phyloP scores from a whole-genome alignment of 2,888 invertebrate genomes.

The Cepaea hortensis region DNA sequence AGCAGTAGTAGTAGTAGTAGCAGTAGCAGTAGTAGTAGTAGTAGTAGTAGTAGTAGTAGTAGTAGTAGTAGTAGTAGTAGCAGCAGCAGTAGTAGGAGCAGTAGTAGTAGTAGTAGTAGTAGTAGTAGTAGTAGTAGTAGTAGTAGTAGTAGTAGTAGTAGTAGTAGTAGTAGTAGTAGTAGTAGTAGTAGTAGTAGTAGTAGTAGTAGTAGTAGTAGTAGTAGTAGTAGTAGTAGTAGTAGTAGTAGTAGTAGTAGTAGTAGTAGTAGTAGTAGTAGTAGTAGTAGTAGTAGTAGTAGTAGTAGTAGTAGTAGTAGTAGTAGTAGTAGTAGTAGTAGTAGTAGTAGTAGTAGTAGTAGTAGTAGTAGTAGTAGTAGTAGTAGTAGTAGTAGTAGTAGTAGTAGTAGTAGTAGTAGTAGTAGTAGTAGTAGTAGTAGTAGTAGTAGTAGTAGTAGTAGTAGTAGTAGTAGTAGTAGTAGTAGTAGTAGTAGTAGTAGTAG shows the following conservation, averaged over 20 bases:
- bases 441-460: slow-evolving; percentile 5
- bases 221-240: slow-evolving; percentile 44
- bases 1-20: slow-evolving; percentile 17
- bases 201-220: slow-evolving; percentile 53
- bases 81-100: neutral
- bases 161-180: slow-evolving; percentile 52
- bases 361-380: slow-evolving; percentile 45
- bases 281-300: slow-evolving; percentile 48
- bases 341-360: slow-evolving; percentile 42
- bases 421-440: slow-evolving; percentile 6
- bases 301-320: slow-evolving; percentile 39
- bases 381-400: slow-evolving; percentile 2
- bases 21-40: slow-evolving; percentile 32
- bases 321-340: slow-evolving; percentile 42
- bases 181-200: slow-evolving; percentile 53
- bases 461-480: slow-evolving; percentile 6
- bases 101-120: slow-evolving; percentile 1
- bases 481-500: slow-evolving; percentile 10
- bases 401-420: slow-evolving; percentile 9
- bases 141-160: slow-evolving; percentile 49
- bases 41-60: slow-evolving; percentile 50
- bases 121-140: slow-evolving; percentile 34
- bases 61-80: slow-evolving; percentile 43
- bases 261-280: slow-evolving; percentile 35
- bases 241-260: neutral